Percentiles rank a stretch among this genome's conserved stretches.
Evolutionary conservation across 1,140 invertebrate species (phyloP).

Genomic region (Drosophila azteca): DNA sequence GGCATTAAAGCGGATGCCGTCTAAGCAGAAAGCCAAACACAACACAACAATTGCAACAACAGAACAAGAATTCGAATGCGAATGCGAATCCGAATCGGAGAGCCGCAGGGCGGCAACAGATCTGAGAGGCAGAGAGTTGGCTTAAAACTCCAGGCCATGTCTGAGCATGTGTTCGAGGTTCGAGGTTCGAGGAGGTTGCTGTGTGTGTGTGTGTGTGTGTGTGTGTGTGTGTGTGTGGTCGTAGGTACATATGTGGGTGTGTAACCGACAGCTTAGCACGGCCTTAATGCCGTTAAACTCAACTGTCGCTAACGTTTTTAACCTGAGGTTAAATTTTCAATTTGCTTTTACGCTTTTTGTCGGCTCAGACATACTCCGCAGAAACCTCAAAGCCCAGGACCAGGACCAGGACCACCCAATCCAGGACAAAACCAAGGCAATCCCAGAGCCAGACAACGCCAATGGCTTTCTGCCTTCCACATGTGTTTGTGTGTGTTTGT

Average conservation of each 20-base stretch:
- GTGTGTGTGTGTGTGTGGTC: constrained; percentile 9
- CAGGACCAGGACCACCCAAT: no score
- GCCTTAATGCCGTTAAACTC: constrained; percentile 81
- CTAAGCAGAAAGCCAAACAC: constrained; percentile 49
- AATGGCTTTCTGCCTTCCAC: constrained; percentile 46
- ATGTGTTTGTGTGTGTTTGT: constrained; percentile 7
- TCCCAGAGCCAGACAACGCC: constrained; percentile 45
- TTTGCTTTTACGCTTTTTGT: constrained; percentile 65
- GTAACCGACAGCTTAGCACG: constrained; percentile 77
- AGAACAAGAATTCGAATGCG: constrained; percentile 10
- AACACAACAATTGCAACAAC: constrained; percentile 64
- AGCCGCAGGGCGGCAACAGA: constrained; percentile 46
- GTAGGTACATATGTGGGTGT: constrained; percentile 31
- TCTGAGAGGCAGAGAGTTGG: constrained; percentile 41
- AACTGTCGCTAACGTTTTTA: constrained; percentile 81
- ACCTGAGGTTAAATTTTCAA: constrained; percentile 82
- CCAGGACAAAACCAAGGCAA: constrained; percentile 11
- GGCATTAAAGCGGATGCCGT: constrained; percentile 69
- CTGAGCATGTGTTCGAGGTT: constrained; percentile 5
- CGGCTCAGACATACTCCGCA: constrained; percentile 48
- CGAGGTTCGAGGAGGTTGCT: not conserved
- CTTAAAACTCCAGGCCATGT: constrained; percentile 43
- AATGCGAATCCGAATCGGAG: constrained; percentile 53
- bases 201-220: constrained; percentile 11
- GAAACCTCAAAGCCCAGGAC: constrained; percentile 13